phyloP scores from a whole-genome alignment of 2,113 vertebrate species.

The Pelvicachromis taeniatus region DNA sequence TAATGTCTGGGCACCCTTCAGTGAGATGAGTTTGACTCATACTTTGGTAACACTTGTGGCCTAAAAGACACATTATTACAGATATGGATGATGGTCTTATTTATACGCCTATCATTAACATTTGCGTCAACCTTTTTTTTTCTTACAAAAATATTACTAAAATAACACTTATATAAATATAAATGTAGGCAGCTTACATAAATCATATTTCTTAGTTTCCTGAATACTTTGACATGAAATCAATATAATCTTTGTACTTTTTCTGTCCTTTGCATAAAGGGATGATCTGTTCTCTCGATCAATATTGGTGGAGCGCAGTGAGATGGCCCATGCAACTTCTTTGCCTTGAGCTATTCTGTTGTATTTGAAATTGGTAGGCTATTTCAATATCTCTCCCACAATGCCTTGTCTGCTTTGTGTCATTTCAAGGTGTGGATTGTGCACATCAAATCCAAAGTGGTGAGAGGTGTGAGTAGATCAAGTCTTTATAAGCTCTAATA shows the following conservation, averaged over 20 bases:
- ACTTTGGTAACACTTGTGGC: background rate
- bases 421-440: background rate
- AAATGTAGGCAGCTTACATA: slow-evolving; percentile 58
- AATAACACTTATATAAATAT: slow-evolving; percentile 50
- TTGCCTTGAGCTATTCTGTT: slow-evolving; percentile 22
- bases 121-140: background rate
- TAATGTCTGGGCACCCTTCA: background rate
- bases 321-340: slow-evolving; percentile 7
- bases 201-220: slow-evolving; percentile 15
- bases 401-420: background rate
- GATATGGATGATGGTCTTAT: background rate
- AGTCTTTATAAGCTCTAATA: background rate
- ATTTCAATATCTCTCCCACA: slow-evolving; percentile 39
- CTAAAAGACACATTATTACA: background rate
- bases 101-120: background rate
- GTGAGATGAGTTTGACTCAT: background rate
- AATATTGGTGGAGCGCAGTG: slow-evolving; percentile 22
- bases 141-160: background rate
- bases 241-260: slow-evolving; percentile 21
- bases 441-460: background rate
- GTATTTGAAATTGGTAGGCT: background rate
- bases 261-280: slow-evolving; percentile 21
- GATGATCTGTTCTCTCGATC: slow-evolving; percentile 41
- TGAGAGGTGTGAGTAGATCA: background rate
- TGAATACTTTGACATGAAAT: slow-evolving; percentile 31